Conservation (phyloP, 2,797 vertebrate genomes). For the Melanotaenia maccullochi region DNA sequence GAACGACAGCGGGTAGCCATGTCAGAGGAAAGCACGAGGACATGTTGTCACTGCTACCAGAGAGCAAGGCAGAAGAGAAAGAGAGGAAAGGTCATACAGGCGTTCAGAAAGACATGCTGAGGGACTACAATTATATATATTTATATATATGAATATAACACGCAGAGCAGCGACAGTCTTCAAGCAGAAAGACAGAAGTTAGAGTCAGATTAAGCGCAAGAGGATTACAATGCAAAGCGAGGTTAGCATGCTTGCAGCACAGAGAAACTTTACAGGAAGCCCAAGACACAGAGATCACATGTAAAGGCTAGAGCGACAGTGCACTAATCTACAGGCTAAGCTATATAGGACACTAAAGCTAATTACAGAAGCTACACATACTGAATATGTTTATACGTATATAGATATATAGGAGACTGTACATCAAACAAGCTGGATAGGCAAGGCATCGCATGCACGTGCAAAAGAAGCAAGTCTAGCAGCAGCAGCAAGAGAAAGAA, state of each 20-base stretch:
- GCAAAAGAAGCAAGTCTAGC: constrained; percentile 81
- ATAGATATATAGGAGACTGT: constrained; percentile 73
- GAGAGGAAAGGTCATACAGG: constrained; percentile 67
- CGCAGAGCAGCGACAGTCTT: constrained; percentile 75
- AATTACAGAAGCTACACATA: constrained; percentile 78
- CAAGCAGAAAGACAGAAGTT: constrained; percentile 73
- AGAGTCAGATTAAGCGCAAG: constrained; percentile 74
- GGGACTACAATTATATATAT: constrained; percentile 74
- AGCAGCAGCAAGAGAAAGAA: constrained; percentile 70
- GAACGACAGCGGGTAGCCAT: constrained; percentile 63
- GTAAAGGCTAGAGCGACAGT: constrained; percentile 82
- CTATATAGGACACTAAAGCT: constrained; percentile 78
- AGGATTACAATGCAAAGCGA: constrained; percentile 72
- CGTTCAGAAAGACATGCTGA: constrained; percentile 80
- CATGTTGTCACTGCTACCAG: constrained; percentile 69
- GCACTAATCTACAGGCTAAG: constrained; percentile 82
- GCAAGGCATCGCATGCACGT: constrained; percentile 85
- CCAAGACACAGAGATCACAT: constrained; percentile 73
- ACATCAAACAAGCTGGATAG: constrained; percentile 80
- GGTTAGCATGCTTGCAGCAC: constrained; percentile 82
- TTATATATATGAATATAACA: constrained; percentile 57
- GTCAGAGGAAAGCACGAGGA: constrained; percentile 43
- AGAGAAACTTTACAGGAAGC: constrained; percentile 74
- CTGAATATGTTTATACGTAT: constrained; percentile 61
- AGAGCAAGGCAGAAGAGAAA: constrained; percentile 71